Evolutionary conservation across 2,888 invertebrate species (phyloP), one percentile per base, ranked within the genome.

Genomic region (Miltochrista miniata): DNA sequence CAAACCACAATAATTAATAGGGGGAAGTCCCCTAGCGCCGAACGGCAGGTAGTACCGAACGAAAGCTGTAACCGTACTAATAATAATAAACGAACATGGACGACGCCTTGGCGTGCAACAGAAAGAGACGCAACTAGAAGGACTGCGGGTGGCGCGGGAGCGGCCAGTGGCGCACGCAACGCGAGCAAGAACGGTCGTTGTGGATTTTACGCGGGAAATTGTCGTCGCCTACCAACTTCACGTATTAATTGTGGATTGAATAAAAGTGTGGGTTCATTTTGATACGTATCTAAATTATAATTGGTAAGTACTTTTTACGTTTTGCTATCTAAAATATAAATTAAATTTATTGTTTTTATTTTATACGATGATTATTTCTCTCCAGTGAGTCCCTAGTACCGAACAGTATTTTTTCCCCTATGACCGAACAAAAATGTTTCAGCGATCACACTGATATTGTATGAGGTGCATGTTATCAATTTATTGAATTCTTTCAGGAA

Each of bases 11-110:
- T n/a, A n/a, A n/a, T n/a, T n/a, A n/a, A 34, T 34, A 34, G 11
- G 7, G 34, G 7, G n/a, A 34, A 34, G 34, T 34, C 34, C 34
- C 11, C 11, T 34, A 34, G 7, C 11, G 36, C 2, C 36, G 36
- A 36, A 36, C 36, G 36, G 36, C 36, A 13, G 36, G 36, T 36
- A 36, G 36, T 36, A 36, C 36, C 36, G 36, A 36, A 36, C 36
- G 36, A 36, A 36, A 13, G 36, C 12, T 36, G 13, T 36, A 13
- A 36, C 36, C 36, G 36, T 34, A n/a, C n/a, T n/a, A n/a, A n/a
- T 11, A 34, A 8, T 34, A 11, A n/a, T 11, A 34, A 34, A 34
- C 11, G 7, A 34, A 34, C 34, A 34, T 3, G 34, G n/a, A 34
- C n/a, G 34, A 34, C n/a, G n/a, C 34, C 11, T 34, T 34, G 34